These are phyloP conservation scores for Cephus spinipes DNA, from an alignment of 2,888 invertebrate genomes.

Conservation along the genomic window DNA sequence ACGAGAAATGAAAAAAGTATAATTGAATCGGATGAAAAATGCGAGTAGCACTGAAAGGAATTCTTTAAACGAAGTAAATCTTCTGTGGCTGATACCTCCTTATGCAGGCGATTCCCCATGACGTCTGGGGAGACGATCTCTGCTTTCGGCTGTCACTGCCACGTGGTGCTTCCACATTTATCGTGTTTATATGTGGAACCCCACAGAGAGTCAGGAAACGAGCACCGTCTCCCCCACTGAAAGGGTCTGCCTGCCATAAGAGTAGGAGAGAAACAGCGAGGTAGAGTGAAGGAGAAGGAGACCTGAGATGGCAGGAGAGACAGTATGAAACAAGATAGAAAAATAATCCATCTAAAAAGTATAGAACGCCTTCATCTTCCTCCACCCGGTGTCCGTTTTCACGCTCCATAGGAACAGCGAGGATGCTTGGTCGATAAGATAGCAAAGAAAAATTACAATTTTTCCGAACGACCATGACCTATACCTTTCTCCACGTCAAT, in stretches of 20 bases:
- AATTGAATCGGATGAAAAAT: not conserved
- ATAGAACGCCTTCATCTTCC: not conserved
- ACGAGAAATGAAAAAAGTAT: not conserved
- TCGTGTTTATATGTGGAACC: slow-evolving; percentile 25
- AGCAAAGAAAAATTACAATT: not conserved
- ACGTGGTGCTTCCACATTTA: slow-evolving; percentile 29
- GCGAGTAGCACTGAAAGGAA: not conserved
- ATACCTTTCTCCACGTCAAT: not conserved
- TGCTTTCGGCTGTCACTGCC: slow-evolving; percentile 19
- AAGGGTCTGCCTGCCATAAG: not conserved
- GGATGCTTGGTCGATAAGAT: not conserved
- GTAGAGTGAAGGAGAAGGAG: not conserved
- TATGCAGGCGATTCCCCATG: slow-evolving; percentile 51
- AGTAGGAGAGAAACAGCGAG: not conserved
- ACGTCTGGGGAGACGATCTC: slow-evolving; percentile 27
- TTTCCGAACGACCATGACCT: not conserved
- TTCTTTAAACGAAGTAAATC: not conserved
- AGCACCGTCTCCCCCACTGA: not conserved
- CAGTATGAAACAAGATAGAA: not conserved
- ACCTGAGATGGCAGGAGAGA: not conserved
- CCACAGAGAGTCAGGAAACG: slow-evolving; percentile 17
- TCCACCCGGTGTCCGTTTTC: not conserved
- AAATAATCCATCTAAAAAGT: not conserved
- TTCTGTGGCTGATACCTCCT: slow-evolving; percentile 26
- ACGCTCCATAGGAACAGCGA: not conserved